Percentiles rank a stretch among this genome's conserved stretches.
phyloP scores from a whole-genome alignment of 1,140 invertebrate genomes.

The Drosophila melanogaster region Release_6_plus_ISO1_MT NT_033777.3:21096501-21097000 shows the following conservation, averaged over 20 bases:
- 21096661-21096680: conserved; percentile 46
- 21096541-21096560: conserved; percentile 56
- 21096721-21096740: conserved; percentile 52
- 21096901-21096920: conserved; percentile 42
- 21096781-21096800: conserved; percentile 17
- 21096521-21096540: conserved; percentile 46
- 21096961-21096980: conserved; percentile 17
- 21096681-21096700: conserved; percentile 19
- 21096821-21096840: conserved; percentile 54
- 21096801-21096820: conserved; percentile 73
- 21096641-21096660: conserved; percentile 31
- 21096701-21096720: conserved; percentile 47
- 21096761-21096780: conserved; percentile 77
- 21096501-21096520: conserved; percentile 25
- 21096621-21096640: conserved; percentile 16
- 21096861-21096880: background rate
- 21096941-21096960: conserved; percentile 13
- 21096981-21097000: background rate
- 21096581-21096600: conserved; percentile 79
- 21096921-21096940: conserved; percentile 29
- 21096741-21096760: conserved; percentile 80
- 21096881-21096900: too few species aligned
- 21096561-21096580: conserved; percentile 77
- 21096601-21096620: conserved; percentile 71
- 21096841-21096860: conserved; percentile 26